Evolutionary conservation across 2,888 invertebrate genomes (phyloP), one percentile per base, ranked within the genome.

Genomic region (Charanyca ferruginea): DNA sequence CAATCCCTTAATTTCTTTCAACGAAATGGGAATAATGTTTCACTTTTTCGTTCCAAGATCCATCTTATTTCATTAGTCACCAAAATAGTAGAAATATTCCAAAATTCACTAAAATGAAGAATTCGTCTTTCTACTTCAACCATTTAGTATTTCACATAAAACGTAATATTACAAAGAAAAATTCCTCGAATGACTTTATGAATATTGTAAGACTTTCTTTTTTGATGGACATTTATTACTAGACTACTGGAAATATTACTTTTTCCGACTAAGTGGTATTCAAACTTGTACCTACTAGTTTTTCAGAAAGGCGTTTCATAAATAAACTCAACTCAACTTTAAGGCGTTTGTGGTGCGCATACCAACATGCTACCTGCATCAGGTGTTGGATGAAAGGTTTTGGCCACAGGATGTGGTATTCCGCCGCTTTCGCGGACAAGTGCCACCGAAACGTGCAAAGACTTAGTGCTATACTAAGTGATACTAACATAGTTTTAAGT

Each of bases 111-210:
- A 28, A 38, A 7, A 68, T 20, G n/a, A 57, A 4, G 48, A 41
- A 70, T 59, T 70, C n/a, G 32, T 23, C 23, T 52, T 57, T 64
- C 13, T 25, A 25, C 1, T 64, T 35, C 35, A 16, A 35, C 42
- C 41, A n/a, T 61, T 59, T 48, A 49, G n/a, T 7, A 47, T 63
- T 70, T 22, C 23, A 44, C 49, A 45, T 59, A 47, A 55, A 60
- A 57, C 0, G 1, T 23, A 58, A 54, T 42, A 38, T 45, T 51
- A 51, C 45, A 71, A 59, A 61, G 52, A 28, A 77, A 25, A 54
- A 51, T 9, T 41, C 28, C 48, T n/a, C 13, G 20, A 51, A 35
- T 42, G 22, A 7, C 48, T 66, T 59, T 18, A 25, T 35, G 23
- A 63, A 73, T 64, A 51, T 41, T 49, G 49, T 16, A n/a, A 18